These are phyloP conservation scores for Phalanger gymnotis DNA, from an alignment of 2,797 vertebrate genomes.

Conservation along the genomic window DNA sequence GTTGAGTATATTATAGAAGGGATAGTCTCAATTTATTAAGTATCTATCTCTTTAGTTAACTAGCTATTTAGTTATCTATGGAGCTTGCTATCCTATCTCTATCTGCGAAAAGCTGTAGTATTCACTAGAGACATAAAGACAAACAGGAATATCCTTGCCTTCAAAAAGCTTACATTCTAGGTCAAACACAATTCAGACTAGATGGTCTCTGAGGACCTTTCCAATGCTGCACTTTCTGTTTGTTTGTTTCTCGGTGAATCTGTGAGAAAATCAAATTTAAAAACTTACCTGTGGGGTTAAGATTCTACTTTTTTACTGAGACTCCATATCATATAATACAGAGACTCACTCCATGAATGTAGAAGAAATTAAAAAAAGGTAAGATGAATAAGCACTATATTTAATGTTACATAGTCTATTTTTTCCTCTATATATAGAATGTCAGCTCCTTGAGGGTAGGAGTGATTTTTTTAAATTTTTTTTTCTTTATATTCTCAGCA, in stretches of 20 bases:
- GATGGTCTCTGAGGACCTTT: background rate
- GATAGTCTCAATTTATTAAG: background rate
- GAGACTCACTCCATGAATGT: background rate
- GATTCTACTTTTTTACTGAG: background rate
- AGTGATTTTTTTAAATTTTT: background rate
- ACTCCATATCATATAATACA: background rate
- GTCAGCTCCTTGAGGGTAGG: background rate
- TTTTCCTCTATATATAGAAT: background rate
- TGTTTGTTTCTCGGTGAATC: background rate
- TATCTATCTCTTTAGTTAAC: background rate
- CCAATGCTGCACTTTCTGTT: background rate
- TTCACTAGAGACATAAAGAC: background rate
- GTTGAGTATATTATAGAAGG: background rate
- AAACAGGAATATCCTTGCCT: background rate
- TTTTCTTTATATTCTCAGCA: background rate
- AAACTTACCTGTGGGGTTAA: background rate
- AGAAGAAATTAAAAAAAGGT: background rate
- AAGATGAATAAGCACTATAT: background rate
- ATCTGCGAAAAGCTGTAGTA: background rate
- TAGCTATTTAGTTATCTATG: background rate
- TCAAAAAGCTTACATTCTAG: background rate
- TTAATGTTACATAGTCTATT: background rate
- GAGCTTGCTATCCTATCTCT: background rate
- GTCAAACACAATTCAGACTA: background rate
- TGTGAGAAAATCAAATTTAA: background rate